A percentile compares a stretch with the other conserved stretches of the same genome.
phyloP scores from a whole-genome alignment of 2,113 vertebrate species.

The Cyprinus carpio region DNA sequence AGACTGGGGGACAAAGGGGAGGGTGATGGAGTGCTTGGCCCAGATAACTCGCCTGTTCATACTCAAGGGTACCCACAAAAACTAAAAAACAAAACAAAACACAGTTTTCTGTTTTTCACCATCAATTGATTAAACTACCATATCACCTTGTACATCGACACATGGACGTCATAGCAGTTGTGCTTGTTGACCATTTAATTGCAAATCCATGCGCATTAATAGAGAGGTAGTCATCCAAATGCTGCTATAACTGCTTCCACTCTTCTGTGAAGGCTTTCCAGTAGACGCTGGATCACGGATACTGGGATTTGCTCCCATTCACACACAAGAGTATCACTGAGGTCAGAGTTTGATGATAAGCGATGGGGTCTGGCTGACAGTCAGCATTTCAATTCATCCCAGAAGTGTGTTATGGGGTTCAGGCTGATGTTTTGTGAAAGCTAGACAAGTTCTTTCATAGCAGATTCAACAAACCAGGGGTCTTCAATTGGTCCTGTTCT shows the following conservation, averaged over 20 bases:
- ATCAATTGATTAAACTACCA: slow-evolving; percentile 11
- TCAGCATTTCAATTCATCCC: slow-evolving; percentile 1
- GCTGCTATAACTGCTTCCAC: not conserved
- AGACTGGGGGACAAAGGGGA: slow-evolving; percentile 23
- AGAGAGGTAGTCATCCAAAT: slow-evolving; percentile 2
- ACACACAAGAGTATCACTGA: slow-evolving; percentile 8
- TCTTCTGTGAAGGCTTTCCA: not conserved
- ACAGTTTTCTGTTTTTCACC: not conserved
- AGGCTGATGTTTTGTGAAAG: not conserved
- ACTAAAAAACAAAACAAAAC: slow-evolving; percentile 24
- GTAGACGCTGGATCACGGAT: not conserved
- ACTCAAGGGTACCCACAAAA: slow-evolving; percentile 41
- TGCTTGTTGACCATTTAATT: not conserved
- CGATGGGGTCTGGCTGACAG: not conserved
- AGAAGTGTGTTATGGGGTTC: not conserved
- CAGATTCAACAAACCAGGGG: not conserved
- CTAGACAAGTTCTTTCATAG: not conserved
- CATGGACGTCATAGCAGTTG: not conserved
- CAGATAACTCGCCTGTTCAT: slow-evolving; percentile 41
- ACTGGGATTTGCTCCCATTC: not conserved
- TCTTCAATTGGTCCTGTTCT: not conserved
- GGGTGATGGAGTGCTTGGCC: slow-evolving; percentile 51
- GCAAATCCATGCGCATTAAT: not conserved
- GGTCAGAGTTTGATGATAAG: not conserved
- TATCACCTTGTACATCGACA: not conserved